Conservation (phyloP, 2,888 invertebrate genomes). For the Diabrotica balteata region DNA sequence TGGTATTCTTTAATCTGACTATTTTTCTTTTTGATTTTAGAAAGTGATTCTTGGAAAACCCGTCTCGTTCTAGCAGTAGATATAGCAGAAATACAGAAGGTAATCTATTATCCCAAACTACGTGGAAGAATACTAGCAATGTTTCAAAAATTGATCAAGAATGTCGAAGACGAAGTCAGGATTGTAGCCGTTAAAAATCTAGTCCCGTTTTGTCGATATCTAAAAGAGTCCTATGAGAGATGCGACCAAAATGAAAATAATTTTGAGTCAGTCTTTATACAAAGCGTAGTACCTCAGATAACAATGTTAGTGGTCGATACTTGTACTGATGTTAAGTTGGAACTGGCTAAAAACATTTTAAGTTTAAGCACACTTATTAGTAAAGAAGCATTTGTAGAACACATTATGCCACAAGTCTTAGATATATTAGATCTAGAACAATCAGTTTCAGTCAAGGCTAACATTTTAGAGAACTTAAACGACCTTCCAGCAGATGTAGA, state of each 20-base stretch:
- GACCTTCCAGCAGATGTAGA: slow-evolving; percentile 51
- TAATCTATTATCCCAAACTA: slow-evolving; percentile 42
- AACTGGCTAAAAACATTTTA: slow-evolving; percentile 50
- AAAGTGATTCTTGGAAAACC: slow-evolving; percentile 52
- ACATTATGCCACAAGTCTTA: slow-evolving; percentile 51
- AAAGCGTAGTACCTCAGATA: slow-evolving; percentile 49
- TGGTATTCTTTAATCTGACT: too few species aligned
- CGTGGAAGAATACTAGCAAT: slow-evolving; percentile 48
- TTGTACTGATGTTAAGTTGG: slow-evolving; percentile 49
- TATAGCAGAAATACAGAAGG: slow-evolving; percentile 48
- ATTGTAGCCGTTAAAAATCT: slow-evolving; percentile 48
- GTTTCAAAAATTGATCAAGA: slow-evolving; percentile 49
- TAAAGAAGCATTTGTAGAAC: slow-evolving; percentile 49
- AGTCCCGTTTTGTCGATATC: slow-evolving; percentile 45
- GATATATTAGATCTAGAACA: slow-evolving; percentile 51
- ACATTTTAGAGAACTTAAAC: slow-evolving; percentile 52
- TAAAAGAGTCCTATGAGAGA: slow-evolving; percentile 46
- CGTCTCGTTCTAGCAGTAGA: slow-evolving; percentile 48
- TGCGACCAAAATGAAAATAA: slow-evolving; percentile 40
- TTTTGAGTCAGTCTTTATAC: slow-evolving; percentile 50
- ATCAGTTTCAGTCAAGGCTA: slow-evolving; percentile 50
- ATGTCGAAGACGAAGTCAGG: slow-evolving; percentile 51
- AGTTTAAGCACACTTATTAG: slow-evolving; percentile 47
- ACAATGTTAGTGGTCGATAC: slow-evolving; percentile 46
- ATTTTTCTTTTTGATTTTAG: slow-evolving; percentile 39